Base-by-base conservation (phyloP, 2,113 vertebrate genomes). In the Albula goreensis region DNA sequence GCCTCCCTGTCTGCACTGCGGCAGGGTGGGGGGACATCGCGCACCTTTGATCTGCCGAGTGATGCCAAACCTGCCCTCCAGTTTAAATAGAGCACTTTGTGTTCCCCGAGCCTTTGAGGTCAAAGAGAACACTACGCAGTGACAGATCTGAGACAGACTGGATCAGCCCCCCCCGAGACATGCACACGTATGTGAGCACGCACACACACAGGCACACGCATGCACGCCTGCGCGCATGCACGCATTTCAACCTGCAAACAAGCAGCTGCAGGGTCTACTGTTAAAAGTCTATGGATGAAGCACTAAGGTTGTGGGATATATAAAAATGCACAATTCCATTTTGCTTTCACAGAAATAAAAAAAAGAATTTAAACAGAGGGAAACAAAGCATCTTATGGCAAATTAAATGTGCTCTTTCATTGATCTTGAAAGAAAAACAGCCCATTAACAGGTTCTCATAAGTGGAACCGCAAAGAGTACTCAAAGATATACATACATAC, bases 11-110 rank as follows among this genome's bases (percentile, higher is more conserved):
- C 80, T 80, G 15, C 85, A 81, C 78, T 10, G 48, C 22, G 11
- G 85, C 10, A 63, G 50, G 66, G 56, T 83, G 10, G 66, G n/a
- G 66, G 66, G 22, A 49, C 63, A 51, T 13, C 3, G 50, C 13
- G 51, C 50, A 0, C 17, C 79, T 87, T 87, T 87, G 86, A 87
- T 85, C 83, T 85, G 83, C 83, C 41, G 53, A 81, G 51, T 66
- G 70, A 70, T 83, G 81, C 66, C 85, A 86, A 86, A 80, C 78
- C 8, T 80, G 82, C 50, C 78, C 41, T 8, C 56, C 86, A 19
- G 57, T 87, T 50, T 80, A 19, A 87, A 86, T 41, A 70, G 79
- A 81, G 31, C 50, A 81, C 60, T 53, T 70, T 81, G 83, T 81
- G 31, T 70, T 74, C 83, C 17, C 17, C 10, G 8, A 79, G 50